Conservation (phyloP, 2,888 invertebrate genomes). For the Calliscelio sp. region DNA sequence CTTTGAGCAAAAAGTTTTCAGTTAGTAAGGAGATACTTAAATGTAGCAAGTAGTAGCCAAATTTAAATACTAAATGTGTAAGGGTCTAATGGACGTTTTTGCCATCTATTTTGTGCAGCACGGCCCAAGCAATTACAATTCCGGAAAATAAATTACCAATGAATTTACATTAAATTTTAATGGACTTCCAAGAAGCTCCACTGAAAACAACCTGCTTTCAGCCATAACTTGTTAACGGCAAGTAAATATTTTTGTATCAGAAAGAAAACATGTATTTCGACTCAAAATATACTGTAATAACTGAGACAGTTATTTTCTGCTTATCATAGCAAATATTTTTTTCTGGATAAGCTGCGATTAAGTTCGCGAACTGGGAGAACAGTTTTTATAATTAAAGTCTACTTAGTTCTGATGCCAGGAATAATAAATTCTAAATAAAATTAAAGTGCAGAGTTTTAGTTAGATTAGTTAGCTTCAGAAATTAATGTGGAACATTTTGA, state of each 20-base stretch:
- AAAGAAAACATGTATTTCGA: neutral
- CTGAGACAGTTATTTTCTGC: slow-evolving; percentile 40
- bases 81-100: slow-evolving; percentile 5
- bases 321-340: slow-evolving; percentile 34
- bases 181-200: neutral
- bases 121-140: slow-evolving; percentile 13
- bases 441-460: too few relatives aligned
- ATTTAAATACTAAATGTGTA: slow-evolving; percentile 23
- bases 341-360: neutral
- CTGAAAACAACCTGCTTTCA: neutral
- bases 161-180: slow-evolving; percentile 9
- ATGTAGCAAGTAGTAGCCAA: neutral
- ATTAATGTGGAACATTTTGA: too few relatives aligned
- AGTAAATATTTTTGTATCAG: neutral
- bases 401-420: too few relatives aligned
- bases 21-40: too few relatives aligned
- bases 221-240: neutral
- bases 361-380: slow-evolving; percentile 1
- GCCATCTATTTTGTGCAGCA: neutral
- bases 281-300: slow-evolving; percentile 15
- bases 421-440: too few relatives aligned
- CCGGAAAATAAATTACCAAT: slow-evolving; percentile 14
- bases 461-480: too few relatives aligned
- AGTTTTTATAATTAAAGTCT: too few relatives aligned
- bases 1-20: too few relatives aligned